phyloP scores from a whole-genome alignment of 2,113 vertebrate genomes.

The Hemiprocne comata region DNA sequence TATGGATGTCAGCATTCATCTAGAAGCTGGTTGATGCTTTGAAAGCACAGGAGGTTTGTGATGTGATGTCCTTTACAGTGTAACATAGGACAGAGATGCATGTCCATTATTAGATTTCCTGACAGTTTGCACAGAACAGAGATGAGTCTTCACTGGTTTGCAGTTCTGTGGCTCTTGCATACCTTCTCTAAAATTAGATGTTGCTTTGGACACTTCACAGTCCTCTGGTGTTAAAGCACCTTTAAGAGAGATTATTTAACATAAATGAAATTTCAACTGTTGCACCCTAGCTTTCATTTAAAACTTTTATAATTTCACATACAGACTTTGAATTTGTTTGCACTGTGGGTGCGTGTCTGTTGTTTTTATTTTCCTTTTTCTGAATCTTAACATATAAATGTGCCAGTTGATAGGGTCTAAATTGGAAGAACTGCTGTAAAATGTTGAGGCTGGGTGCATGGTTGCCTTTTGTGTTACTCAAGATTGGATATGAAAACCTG shows the following conservation, averaged over 20 bases:
- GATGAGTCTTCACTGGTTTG: not conserved
- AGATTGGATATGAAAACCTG: not conserved
- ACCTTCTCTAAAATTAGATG: constrained; percentile 21
- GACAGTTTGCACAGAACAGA: not conserved
- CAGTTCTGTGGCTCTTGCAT: not conserved
- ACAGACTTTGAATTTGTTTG: not conserved
- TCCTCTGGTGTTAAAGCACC: not conserved
- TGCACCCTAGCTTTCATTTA: not conserved
- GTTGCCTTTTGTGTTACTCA: not conserved
- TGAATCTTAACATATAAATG: not conserved
- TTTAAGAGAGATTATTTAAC: not conserved
- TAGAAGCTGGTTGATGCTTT: not conserved
- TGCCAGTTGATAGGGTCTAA: not conserved
- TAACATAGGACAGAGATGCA: not conserved
- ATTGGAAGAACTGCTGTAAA: not conserved
- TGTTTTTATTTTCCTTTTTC: not conserved
- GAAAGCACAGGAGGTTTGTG: not conserved
- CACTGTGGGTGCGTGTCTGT: not conserved
- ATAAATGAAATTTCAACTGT: not conserved
- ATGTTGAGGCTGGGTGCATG: not conserved
- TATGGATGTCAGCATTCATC: not conserved
- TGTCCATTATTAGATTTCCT: not conserved
- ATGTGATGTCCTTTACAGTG: not conserved
- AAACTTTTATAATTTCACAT: not conserved
- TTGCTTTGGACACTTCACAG: not conserved